A percentile compares a stretch with the other conserved stretches of the same genome.
Evolutionary conservation across 2,113 vertebrate species (phyloP).

Genomic region (Heterocephalus glaber): DNA sequence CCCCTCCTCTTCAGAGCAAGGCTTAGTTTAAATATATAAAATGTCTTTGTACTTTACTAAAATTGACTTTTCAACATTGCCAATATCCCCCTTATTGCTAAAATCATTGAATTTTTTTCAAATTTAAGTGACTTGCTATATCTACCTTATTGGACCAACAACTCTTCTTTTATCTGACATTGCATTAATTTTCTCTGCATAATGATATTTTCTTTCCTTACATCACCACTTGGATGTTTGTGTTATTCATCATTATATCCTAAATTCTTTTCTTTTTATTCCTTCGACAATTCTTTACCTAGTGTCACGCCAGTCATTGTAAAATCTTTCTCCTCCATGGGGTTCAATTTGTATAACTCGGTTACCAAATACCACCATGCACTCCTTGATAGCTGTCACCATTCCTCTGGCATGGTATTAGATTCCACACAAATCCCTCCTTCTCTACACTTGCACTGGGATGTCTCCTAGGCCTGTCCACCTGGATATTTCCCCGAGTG

Average conservation of each 20-base stretch:
- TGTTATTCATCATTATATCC: background rate
- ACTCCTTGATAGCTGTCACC: no score
- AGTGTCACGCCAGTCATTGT: no score
- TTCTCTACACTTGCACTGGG: background rate
- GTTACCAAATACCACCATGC: background rate
- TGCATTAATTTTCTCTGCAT: no score
- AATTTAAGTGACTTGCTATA: background rate
- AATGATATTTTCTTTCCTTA: background rate
- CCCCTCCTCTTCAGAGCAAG: background rate
- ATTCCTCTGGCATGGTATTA: background rate
- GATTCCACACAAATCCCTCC: background rate
- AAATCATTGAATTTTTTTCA: background rate
- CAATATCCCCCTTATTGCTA: background rate
- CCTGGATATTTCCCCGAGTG: background rate
- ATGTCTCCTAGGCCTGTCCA: fast-evolving
- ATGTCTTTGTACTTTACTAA: background rate
- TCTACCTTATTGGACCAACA: background rate
- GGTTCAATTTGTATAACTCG: background rate
- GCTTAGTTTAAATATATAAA: background rate
- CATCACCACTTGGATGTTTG: background rate
- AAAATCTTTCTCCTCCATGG: background rate
- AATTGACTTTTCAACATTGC: background rate
- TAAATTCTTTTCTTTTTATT: background rate
- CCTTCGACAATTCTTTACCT: background rate
- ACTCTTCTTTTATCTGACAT: background rate